Evolutionary conservation across 2,888 invertebrate genomes (phyloP).

Genomic region (Microplitis manilae): DNA sequence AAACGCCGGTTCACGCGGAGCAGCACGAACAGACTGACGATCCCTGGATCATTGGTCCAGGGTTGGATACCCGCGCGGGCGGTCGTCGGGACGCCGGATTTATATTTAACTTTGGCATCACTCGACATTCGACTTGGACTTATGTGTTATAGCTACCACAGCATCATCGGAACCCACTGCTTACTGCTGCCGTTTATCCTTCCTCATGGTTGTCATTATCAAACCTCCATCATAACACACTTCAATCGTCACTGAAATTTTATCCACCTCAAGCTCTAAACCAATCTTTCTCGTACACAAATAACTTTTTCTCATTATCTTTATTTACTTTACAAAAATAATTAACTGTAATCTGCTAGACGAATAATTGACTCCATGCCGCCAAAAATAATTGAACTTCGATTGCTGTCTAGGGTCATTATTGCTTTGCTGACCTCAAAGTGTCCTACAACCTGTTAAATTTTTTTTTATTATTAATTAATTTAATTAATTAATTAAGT

Average conservation of each 20-base stretch:
- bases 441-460: conserved; percentile 57
- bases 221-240: neutral
- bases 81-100: conserved; percentile 63
- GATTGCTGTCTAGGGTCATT: conserved; percentile 61
- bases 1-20: conserved; percentile 62
- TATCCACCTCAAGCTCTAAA: conserved; percentile 3
- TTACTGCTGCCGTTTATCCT: conserved; percentile 23
- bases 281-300: neutral
- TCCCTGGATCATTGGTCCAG: conserved; percentile 68
- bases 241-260: neutral
- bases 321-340: no score
- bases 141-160: conserved; percentile 1
- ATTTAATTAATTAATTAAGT: neutral
- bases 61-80: conserved; percentile 62
- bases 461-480: neutral
- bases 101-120: conserved; percentile 73
- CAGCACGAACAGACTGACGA: conserved; percentile 67
- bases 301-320: no score
- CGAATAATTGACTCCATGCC: conserved; percentile 64
- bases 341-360: conserved; percentile 57
- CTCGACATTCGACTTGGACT: conserved; percentile 64
- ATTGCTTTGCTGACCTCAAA: conserved; percentile 62
- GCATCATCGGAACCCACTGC: conserved; percentile 8
- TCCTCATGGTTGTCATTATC: neutral
- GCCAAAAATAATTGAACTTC: conserved; percentile 61